These are phyloP conservation scores for Petrocephalus microphthalmus DNA, from an alignment of 2,113 vertebrate genomes.

Conservation along the genomic window DNA sequence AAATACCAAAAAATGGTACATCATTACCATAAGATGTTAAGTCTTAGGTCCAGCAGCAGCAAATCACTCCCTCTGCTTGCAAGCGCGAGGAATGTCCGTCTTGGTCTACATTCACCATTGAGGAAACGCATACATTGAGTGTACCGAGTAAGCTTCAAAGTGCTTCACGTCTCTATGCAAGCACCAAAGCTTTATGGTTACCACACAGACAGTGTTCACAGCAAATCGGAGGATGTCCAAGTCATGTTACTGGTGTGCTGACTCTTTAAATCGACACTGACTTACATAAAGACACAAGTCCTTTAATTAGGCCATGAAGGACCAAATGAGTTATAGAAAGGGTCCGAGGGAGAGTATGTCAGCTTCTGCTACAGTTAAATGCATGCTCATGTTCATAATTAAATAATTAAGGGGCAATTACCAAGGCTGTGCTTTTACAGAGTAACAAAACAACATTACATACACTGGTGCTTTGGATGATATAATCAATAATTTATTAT, in stretches of 20 bases:
- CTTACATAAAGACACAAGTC: constrained; percentile 47
- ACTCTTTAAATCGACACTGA: constrained; percentile 57
- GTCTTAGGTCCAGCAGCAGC: background rate
- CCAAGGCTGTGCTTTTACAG: constrained; percentile 35
- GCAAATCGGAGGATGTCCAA: constrained; percentile 38
- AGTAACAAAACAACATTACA: constrained; percentile 31
- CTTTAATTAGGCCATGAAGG: constrained; percentile 52
- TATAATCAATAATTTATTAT: constrained; percentile 23
- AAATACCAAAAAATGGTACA: background rate
- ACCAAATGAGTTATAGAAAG: constrained; percentile 43
- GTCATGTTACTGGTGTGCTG: constrained; percentile 32
- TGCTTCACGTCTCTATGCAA: too few relatives aligned
- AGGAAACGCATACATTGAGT: background rate
- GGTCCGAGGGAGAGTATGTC: constrained; percentile 36
- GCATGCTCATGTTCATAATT: constrained; percentile 50
- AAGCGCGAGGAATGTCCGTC: background rate
- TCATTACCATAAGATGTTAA: background rate
- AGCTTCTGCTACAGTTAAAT: constrained; percentile 40
- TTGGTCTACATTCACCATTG: background rate
- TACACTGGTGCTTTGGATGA: constrained; percentile 25
- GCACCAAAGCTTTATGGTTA: background rate
- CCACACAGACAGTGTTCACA: background rate
- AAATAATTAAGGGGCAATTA: constrained; percentile 54
- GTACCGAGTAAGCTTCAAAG: background rate
- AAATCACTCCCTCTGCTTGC: background rate